Percentiles rank a stretch among this genome's conserved stretches.
Evolutionary conservation across 2,797 vertebrate species (phyloP).

Genomic region (Falco columbarius): DNA sequence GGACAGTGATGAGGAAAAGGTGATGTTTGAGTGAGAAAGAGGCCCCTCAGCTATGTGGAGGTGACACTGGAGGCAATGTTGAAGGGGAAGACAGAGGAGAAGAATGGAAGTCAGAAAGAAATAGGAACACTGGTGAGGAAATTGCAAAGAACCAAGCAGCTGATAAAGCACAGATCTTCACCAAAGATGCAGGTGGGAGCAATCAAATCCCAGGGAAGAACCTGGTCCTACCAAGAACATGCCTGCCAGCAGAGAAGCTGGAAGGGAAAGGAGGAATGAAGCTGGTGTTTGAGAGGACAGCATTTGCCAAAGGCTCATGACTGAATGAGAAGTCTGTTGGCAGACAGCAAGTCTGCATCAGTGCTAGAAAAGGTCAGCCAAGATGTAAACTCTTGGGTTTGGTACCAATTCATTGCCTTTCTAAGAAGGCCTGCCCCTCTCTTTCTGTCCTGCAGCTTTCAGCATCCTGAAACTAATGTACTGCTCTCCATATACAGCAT

Average conservation of each 20-base stretch:
- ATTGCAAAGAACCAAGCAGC: background rate
- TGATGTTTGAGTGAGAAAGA: background rate
- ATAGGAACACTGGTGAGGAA: background rate
- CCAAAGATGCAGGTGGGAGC: background rate
- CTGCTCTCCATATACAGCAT: background rate
- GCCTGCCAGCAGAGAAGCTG: background rate
- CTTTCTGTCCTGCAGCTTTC: background rate
- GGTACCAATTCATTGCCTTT: background rate
- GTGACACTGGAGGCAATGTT: background rate
- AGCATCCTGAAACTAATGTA: background rate
- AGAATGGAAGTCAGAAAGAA: background rate
- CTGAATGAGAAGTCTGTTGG: background rate
- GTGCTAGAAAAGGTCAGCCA: background rate
- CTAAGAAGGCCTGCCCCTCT: background rate
- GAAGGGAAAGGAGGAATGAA: background rate
- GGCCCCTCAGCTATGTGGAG: fast-evolving
- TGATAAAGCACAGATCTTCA: background rate
- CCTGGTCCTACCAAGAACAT: background rate
- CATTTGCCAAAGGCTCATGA: fast-evolving
- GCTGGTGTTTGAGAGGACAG: background rate
- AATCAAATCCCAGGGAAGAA: background rate
- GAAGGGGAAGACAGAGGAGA: background rate
- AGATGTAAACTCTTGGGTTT: background rate
- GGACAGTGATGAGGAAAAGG: background rate
- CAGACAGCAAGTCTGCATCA: background rate